phyloP scores from a whole-genome alignment of 2,888 invertebrate species.

The Torymus aiolomorphi region DNA sequence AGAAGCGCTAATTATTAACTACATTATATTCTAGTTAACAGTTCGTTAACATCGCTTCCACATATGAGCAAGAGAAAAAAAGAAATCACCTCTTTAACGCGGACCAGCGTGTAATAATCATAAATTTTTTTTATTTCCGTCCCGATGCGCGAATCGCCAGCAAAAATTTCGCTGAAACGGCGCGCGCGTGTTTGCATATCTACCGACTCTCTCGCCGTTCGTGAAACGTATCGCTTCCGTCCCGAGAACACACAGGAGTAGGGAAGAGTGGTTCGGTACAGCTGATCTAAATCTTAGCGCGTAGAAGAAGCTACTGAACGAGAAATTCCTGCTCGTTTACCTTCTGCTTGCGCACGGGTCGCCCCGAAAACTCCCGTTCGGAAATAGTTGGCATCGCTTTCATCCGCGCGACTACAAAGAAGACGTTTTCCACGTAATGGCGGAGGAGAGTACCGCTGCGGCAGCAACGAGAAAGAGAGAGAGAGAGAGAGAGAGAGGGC shows the following conservation, averaged over 20 bases:
- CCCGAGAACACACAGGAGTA: constrained; percentile 3
- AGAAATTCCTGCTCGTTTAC: neutral
- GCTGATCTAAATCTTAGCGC: constrained; percentile 21
- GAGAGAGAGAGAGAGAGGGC: neutral
- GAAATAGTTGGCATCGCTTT: constrained; percentile 54
- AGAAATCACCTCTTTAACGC: neutral
- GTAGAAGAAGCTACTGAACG: neutral
- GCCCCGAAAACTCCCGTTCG: constrained; percentile 34
- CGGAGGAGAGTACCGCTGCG: neutral
- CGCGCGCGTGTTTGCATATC: constrained; percentile 24
- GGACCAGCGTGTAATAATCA: constrained; percentile 26
- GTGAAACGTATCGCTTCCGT: constrained; percentile 50
- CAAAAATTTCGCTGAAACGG: constrained; percentile 32
- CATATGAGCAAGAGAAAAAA: neutral
- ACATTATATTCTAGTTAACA: constrained; percentile 10
- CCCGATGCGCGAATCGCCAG: constrained; percentile 23
- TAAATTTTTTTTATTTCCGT: constrained; percentile 48
- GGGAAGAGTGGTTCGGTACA: neutral
- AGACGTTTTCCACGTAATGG: constrained; percentile 43
- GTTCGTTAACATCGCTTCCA: constrained; percentile 16
- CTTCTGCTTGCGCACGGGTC: neutral
- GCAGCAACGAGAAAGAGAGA: too few species aligned
- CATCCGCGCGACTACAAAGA: constrained; percentile 53
- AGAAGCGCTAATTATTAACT: neutral
- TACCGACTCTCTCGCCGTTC: neutral